Percentiles rank a stretch among this genome's conserved stretches.
Conservation (phyloP, 2,797 vertebrate genomes). For the Danio kyathit region DNA sequence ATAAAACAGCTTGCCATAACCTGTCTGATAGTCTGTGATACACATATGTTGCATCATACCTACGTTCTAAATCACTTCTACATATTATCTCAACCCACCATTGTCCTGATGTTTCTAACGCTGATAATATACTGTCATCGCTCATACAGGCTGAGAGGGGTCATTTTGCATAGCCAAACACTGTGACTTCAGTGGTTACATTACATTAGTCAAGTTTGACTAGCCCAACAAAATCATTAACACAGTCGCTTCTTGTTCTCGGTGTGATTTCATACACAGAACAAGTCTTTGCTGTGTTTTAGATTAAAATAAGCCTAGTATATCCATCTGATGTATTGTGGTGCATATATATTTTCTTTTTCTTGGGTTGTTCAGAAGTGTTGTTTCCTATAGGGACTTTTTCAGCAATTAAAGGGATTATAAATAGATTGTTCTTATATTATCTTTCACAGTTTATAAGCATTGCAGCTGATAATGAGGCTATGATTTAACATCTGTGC, state of each 20-base stretch:
- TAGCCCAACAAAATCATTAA: background rate
- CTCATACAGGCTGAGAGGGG: conserved; percentile 4
- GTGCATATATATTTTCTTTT: background rate
- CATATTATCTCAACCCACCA: background rate
- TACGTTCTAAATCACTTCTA: background rate
- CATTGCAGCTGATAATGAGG: conserved; percentile 69
- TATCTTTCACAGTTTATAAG: conserved; percentile 71
- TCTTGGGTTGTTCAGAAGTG: conserved; percentile 24
- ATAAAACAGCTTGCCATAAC: too few species aligned
- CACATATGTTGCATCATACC: conserved; percentile 4
- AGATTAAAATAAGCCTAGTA: conserved; percentile 34
- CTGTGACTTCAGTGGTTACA: conserved; percentile 11
- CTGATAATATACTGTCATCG: conserved; percentile 6
- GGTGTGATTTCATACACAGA: background rate
- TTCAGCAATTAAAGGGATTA: conserved; percentile 57
- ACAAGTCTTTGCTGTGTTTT: conserved; percentile 15
- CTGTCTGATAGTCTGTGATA: background rate
- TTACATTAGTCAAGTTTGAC: conserved; percentile 12
- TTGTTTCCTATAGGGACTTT: conserved; percentile 39
- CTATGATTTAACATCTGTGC: conserved; percentile 61
- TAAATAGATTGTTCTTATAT: conserved; percentile 64
- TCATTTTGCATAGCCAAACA: conserved; percentile 27
- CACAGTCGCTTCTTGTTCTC: background rate
- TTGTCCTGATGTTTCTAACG: background rate
- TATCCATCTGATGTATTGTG: conserved; percentile 50